Evolutionary conservation across 2,113 vertebrate species (phyloP).

Genomic region (Ictalurus punctatus): DNA sequence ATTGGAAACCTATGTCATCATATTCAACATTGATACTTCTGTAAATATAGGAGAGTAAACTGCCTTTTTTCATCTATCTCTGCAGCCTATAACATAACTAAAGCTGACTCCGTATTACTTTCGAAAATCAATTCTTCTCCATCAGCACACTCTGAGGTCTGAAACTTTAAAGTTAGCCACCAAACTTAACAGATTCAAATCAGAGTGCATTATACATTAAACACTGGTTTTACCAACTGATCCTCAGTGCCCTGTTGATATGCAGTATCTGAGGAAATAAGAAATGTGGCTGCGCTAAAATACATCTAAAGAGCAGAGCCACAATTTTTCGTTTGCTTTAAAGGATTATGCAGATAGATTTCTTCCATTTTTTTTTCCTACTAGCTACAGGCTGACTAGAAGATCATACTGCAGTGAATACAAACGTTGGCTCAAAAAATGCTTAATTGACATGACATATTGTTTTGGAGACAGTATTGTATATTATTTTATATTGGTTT

Average conservation of each 20-base stretch:
- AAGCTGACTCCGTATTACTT: background rate
- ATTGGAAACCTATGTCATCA: background rate
- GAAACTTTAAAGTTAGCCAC: background rate
- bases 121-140: constrained; percentile 12
- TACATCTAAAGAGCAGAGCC: background rate
- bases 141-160: constrained; percentile 2
- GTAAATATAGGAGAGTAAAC: constrained; percentile 18
- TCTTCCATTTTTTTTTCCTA: background rate
- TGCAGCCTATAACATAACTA: background rate
- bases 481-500: background rate
- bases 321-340: background rate
- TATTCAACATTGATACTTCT: background rate
- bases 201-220: background rate
- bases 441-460: background rate
- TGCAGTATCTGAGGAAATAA: background rate
- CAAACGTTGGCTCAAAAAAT: background rate
- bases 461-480: background rate
- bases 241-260: background rate
- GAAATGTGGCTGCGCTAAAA: background rate
- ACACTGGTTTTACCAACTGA: background rate
- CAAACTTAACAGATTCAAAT: background rate
- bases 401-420: background rate
- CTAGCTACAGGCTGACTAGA: background rate
- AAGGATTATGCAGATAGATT: background rate
- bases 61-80: background rate